A percentile compares a stretch with the other conserved stretches of the same genome.
phyloP scores from a whole-genome alignment of 1,140 invertebrate species.

The Lycorma delicatula region DNA sequence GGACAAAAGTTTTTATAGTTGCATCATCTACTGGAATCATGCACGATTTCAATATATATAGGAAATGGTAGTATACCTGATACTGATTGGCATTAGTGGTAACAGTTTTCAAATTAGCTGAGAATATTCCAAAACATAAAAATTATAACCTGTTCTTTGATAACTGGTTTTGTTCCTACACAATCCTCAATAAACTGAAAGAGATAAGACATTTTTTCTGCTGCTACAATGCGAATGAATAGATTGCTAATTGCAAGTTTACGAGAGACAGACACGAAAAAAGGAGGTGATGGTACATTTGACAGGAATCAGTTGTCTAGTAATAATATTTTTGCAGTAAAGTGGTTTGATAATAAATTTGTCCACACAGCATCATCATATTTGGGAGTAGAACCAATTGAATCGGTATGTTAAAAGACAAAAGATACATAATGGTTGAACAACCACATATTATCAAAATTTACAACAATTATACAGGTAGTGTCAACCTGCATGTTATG shows the following conservation, averaged over 20 bases:
- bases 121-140: slow-evolving; percentile 5
- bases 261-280: slow-evolving; percentile 13
- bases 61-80: too few species aligned
- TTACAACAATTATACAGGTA: slow-evolving; percentile 20
- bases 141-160: slow-evolving; percentile 19
- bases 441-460: slow-evolving; percentile 18
- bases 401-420: slow-evolving; percentile 14
- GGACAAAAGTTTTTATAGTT: too few species aligned
- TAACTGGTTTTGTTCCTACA: slow-evolving; percentile 20
- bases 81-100: slow-evolving; percentile 9
- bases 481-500: slow-evolving; percentile 16
- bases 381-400: slow-evolving; percentile 15
- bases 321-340: slow-evolving; percentile 5
- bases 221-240: slow-evolving; percentile 18
- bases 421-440: slow-evolving; percentile 11
- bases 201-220: slow-evolving; percentile 10
- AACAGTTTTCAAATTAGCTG: slow-evolving; percentile 14
- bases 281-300: slow-evolving; percentile 14
- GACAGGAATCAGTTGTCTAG: slow-evolving; percentile 2
- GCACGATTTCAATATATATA: too few species aligned
- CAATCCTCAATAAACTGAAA: slow-evolving; percentile 12
- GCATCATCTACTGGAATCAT: too few species aligned
- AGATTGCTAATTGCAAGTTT: slow-evolving; percentile 14
- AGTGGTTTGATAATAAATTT: slow-evolving; percentile 19
- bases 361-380: slow-evolving; percentile 15